A percentile compares a stretch with the other conserved stretches of the same genome.
Conservation (phyloP, 1,140 invertebrate genomes). For the Tetraneura akinire region DNA sequence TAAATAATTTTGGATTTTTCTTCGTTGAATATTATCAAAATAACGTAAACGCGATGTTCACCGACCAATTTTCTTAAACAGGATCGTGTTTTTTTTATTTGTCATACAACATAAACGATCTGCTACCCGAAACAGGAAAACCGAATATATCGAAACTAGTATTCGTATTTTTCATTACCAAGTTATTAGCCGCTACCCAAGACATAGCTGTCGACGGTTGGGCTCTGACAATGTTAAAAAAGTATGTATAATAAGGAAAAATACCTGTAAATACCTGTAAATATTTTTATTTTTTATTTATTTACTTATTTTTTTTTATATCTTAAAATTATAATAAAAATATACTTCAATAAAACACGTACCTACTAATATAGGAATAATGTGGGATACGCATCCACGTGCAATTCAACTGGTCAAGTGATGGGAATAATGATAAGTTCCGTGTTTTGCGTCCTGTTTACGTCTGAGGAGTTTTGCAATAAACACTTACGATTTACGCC, state of each 20-base stretch:
- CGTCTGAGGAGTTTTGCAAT: slow-evolving; percentile 95
- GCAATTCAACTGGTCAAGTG: slow-evolving; percentile 97
- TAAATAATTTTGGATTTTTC: not conserved
- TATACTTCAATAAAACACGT: too few species aligned
- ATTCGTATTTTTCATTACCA: slow-evolving; percentile 83
- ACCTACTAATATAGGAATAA: not conserved
- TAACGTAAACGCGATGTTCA: too few species aligned
- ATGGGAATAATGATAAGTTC: slow-evolving; percentile 97
- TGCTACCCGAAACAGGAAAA: slow-evolving; percentile 52
- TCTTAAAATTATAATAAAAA: too few species aligned
- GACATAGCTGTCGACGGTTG: slow-evolving; percentile 99
- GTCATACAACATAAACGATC: not conserved
- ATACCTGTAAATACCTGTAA: too few species aligned
- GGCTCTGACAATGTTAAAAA: slow-evolving; percentile 96
- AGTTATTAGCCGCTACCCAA: slow-evolving; percentile 95
- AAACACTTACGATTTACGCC: slow-evolving; percentile 79
- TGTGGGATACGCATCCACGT: slow-evolving; percentile 97
- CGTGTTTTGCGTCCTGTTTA: slow-evolving; percentile 92
- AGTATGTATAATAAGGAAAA: slow-evolving; percentile 59
- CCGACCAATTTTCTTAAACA: not conserved
- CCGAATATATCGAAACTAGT: slow-evolving; percentile 83
- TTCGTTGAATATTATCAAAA: too few species aligned
- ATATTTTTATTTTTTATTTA: too few species aligned
- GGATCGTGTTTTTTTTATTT: not conserved
- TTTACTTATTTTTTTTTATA: too few species aligned